Evolutionary conservation across 2,113 vertebrate species (phyloP), one percentile per base, ranked within the genome.

Genomic region (Clarias macrocephalus): DNA sequence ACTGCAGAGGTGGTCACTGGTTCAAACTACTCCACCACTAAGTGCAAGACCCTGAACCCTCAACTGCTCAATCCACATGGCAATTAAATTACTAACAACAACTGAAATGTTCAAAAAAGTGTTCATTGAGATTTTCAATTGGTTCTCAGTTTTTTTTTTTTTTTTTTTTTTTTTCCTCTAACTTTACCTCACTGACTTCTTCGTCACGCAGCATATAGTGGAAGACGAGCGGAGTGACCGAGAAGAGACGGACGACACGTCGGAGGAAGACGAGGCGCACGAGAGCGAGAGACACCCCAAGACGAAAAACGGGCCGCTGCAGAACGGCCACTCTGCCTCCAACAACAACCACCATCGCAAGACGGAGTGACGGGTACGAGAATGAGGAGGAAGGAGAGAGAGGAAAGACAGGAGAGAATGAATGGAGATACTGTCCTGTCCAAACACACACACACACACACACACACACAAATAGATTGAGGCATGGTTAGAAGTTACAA

Each of bases 191-290:
- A 59, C 68, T 68, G 1, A 18, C 30, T 83, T 21, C 10, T 76
- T 65, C 3, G 15, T 63, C 21, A 0, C 23, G n/a, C 88, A 96
- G 95, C 87, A 91, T 23, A 95, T 95, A 0, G 95, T 98, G 11
- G 96, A 99, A 91, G 98, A 99, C 0, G 98, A 98, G 91, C 93
- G 98, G 42, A 99, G 98, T 0, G 98, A 99, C 88, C 91, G 94
- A 0, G 98, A 98, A 0, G 98, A 99, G 93, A 97, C 97, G 0
- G 96, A 97, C 0, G 96, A 96, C 89, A 95, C 97, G 0, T 97
- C 97, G 10, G 97, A 97, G 0, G 97, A 97, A 13, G 37, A 79
- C 56, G 94, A 96, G 5, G 94, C 94, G 21, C 90, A 91, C 2
- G 60, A 81, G n/a, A 56, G 3, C 0, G 88, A 86, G 70, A 79